Evolutionary conservation across 1,140 invertebrate genomes (phyloP).

Genomic region (Habropoda laboriosa): DNA sequence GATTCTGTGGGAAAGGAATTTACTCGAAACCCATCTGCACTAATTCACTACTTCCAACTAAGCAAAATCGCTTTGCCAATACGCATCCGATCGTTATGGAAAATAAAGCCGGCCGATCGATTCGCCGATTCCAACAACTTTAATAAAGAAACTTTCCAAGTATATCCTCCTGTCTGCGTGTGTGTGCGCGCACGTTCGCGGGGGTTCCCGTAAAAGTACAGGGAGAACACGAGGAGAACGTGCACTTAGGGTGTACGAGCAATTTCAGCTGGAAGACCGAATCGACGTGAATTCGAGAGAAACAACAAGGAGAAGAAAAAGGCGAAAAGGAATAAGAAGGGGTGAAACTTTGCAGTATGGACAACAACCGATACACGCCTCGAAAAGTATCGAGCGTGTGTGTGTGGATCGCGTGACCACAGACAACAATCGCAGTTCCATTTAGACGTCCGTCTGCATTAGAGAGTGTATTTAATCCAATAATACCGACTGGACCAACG

Average conservation of each 20-base stretch:
- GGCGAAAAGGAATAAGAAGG: not conserved
- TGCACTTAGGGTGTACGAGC: not conserved
- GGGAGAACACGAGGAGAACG: not conserved
- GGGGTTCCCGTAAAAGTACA: not conserved
- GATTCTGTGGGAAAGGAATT: too few species aligned
- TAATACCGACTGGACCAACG: conserved; percentile 38
- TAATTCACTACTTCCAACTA: too few species aligned
- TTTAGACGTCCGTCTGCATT: conserved; percentile 37
- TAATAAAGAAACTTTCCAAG: not conserved
- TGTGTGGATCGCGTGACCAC: conserved; percentile 13
- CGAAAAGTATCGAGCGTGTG: not conserved
- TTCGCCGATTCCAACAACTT: too few species aligned
- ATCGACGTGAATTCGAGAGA: not conserved
- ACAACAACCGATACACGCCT: not conserved
- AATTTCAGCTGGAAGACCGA: not conserved
- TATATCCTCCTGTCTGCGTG: too few species aligned
- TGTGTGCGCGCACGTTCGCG: too few species aligned
- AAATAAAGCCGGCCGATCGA: not conserved
- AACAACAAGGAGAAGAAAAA: not conserved
- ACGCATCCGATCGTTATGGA: too few species aligned
- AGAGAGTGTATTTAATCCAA: conserved; percentile 50
- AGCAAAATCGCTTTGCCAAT: too few species aligned
- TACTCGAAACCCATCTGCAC: too few species aligned
- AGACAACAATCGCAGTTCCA: conserved; percentile 26
- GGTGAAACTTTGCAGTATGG: not conserved